A percentile compares a stretch with the other conserved stretches of the same genome.
These are phyloP conservation scores for Cylindroiulus punctatus DNA, from an alignment of 2,888 invertebrate genomes.

Conservation along the genomic window DNA sequence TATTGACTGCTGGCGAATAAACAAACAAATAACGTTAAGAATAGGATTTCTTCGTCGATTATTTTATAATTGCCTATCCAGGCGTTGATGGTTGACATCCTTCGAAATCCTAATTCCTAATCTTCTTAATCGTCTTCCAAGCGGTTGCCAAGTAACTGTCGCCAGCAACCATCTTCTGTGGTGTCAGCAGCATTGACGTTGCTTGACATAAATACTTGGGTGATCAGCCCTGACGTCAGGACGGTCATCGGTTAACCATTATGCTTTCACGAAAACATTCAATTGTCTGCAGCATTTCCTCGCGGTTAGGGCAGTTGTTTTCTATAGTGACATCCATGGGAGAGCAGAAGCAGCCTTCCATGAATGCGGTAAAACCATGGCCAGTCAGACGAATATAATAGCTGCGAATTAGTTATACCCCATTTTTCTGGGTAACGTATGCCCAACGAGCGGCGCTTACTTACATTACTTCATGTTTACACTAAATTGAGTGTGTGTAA, in stretches of 20 bases:
- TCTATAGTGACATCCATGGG: not conserved
- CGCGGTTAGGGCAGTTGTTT: not conserved
- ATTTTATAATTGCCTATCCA: not conserved
- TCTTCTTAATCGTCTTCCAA: not conserved
- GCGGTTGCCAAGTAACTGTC: constrained; percentile 5
- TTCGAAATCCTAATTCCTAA: not conserved
- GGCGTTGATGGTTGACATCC: not conserved
- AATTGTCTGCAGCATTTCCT: not conserved
- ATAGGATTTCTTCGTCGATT: not conserved
- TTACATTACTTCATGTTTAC: constrained; percentile 27
- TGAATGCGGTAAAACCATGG: constrained; percentile 23
- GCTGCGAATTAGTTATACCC: not conserved
- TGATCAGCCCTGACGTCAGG: not conserved
- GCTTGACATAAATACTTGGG: not conserved
- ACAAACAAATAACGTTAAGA: not conserved
- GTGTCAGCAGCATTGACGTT: not conserved
- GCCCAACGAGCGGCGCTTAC: not conserved
- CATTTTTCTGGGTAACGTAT: constrained; percentile 3
- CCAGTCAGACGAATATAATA: constrained; percentile 28
- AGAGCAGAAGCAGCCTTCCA: constrained; percentile 26
- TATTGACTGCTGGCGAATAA: not conserved
- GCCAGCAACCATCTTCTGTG: not conserved
- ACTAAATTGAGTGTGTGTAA: constrained; percentile 17
- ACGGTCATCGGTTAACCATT: not conserved
- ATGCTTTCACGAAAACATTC: not conserved